Evolutionary conservation across 2,888 invertebrate genomes (phyloP), one percentile per base, ranked within the genome.

Genomic region (Lissocephala sabroskyi): DNA sequence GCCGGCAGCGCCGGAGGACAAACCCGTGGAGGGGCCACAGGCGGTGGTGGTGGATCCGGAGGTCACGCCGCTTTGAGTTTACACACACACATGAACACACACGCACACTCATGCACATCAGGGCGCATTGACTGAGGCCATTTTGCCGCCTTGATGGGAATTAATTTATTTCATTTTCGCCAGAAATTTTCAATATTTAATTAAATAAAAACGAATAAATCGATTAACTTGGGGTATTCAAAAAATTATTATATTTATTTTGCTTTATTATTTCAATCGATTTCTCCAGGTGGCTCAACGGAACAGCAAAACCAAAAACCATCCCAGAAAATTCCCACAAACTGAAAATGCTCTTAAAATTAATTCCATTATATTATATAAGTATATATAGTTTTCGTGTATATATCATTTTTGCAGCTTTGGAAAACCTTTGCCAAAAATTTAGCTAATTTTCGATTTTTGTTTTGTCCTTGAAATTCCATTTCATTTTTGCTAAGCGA

Each of bases 201-300:
- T 62, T n/a, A 45, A 58, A 62, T 62, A 45, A 50, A 48, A 56
- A 37, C 54, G 30, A 42, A 17, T 23, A 40, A 28, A 29, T 16
- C 28, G 35, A 35, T 16, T 14, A 35, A 16, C 16, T 23, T 23
- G 23, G 23, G 23, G 23, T 23, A 35, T 35, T 35, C 35, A 39
- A 26, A 26, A 39, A 18, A 44, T 59, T 19, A 9, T 46, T 41
- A 43, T 45, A 29, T 42, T 39, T 41, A 14, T 29, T 28, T 43
- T 48, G 40, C 30, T 53, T 48, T 61, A 36, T 49, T 46, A 52
- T 49, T 49, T 13, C 13, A 13, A 42, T 56, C 41, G 44, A 59
- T 61, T 67, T 77, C 79, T 74, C 56, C 76, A 79, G 80, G 80
- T 81, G 81, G 80, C 76, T 75, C 73, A 58, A 76, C 59, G 65